Evolutionary conservation across 2,888 invertebrate species (phyloP).

Genomic region (Agonopterix alstromeriana): DNA sequence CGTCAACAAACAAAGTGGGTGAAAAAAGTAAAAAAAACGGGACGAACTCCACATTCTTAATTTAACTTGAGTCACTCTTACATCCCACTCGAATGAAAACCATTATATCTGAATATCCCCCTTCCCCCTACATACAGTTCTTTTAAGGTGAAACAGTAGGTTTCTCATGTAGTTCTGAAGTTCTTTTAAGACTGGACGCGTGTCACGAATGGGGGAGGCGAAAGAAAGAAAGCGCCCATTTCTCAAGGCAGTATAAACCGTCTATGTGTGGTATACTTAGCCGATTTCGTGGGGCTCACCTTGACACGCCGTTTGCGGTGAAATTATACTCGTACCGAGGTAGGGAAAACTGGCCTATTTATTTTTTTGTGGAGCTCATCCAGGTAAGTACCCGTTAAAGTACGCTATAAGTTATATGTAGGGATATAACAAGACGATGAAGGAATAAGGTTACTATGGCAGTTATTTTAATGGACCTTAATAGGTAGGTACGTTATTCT

Average conservation of each 20-base stretch:
- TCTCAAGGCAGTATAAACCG: constrained; percentile 52
- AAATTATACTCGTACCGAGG: constrained; percentile 30
- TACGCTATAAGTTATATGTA: too few species aligned
- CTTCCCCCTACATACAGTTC: constrained; percentile 5
- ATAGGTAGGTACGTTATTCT: too few species aligned
- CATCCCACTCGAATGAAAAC: constrained; percentile 55
- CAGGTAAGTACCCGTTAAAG: neutral
- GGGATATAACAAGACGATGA: too few species aligned
- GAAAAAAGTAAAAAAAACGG: constrained; percentile 46
- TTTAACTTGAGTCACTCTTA: constrained; percentile 76
- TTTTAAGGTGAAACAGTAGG: constrained; percentile 9
- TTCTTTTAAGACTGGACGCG: constrained; percentile 42
- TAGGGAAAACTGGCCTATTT: constrained; percentile 34
- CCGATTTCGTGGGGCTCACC: constrained; percentile 48
- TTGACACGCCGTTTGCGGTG: constrained; percentile 68
- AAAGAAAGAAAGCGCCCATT: constrained; percentile 60
- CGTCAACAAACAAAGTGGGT: constrained; percentile 69
- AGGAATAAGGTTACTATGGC: too few species aligned
- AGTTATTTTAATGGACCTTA: too few species aligned
- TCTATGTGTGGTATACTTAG: constrained; percentile 57
- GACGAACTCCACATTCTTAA: constrained; percentile 73
- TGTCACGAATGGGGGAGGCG: constrained; percentile 47
- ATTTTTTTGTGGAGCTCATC: constrained; percentile 19
- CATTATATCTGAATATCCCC: constrained; percentile 23
- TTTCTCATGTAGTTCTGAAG: constrained; percentile 19